phyloP scores from a whole-genome alignment of 2,797 vertebrate species.

The Acanthurus leucopareius region DNA sequence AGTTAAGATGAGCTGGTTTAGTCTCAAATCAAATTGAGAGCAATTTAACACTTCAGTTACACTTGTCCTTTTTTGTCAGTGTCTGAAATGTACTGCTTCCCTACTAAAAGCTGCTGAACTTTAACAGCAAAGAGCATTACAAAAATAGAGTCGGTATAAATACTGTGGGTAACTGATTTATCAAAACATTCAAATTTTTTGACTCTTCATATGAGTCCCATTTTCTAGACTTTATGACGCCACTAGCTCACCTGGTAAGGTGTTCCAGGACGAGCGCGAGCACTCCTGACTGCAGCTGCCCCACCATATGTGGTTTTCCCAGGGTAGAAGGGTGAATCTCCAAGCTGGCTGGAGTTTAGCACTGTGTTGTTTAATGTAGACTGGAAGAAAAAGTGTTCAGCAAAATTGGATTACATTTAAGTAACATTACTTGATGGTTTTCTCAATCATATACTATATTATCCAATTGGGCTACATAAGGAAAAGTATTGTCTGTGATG shows the following conservation, averaged over 20 bases:
- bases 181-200: not conserved
- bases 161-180: not conserved
- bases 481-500: not conserved
- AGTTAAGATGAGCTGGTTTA: constrained; percentile 39
- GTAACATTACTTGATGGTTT: too few relatives aligned
- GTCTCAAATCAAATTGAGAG: constrained; percentile 4
- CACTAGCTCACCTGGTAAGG: constrained; percentile 91
- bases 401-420: not conserved
- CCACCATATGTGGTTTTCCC: constrained; percentile 98
- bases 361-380: constrained; percentile 90
- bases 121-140: not conserved
- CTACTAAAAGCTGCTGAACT: not conserved
- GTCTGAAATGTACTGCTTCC: not conserved
- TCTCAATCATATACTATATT: not conserved
- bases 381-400: constrained; percentile 70
- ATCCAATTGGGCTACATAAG: not conserved
- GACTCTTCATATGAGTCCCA: not conserved
- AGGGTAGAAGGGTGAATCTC: constrained; percentile 97
- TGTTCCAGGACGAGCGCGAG: constrained; percentile 85
- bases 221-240: not conserved
- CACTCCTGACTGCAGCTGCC: constrained; percentile 88
- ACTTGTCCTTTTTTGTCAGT: not conserved
- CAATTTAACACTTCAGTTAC: constrained; percentile 8
- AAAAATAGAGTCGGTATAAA: not conserved
- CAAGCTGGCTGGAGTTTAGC: constrained; percentile 93